Base-by-base conservation (phyloP, 2,888 invertebrate genomes). In the Linnaemya vulpina region DNA sequence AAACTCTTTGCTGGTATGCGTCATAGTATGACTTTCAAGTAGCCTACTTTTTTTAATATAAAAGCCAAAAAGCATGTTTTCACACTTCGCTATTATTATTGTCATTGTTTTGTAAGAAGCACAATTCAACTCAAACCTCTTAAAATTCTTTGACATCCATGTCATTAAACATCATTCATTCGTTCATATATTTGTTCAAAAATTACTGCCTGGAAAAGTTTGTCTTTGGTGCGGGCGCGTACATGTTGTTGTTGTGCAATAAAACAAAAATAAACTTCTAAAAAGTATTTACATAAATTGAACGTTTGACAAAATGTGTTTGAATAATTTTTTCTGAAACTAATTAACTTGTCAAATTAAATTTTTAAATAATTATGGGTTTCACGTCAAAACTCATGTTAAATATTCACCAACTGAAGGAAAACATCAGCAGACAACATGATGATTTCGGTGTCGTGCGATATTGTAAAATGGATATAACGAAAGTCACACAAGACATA, bases 261-360 rank as follows among this genome's bases (percentile, higher is more conserved):
- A 15, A 46, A 15, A 55, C 15, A 53, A 25, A 38, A 17, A 51
- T 7, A 40, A 51, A 40, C 35, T 51, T 53, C 8, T 25, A 49
- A 38, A 17, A 60, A 38, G 11, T 35, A 74, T 84, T 84, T 58
- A 68, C 81, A 84, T 79, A 74, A 70, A 74, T 75, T 75, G 20
- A 51, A 49, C 68, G 67, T 81, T 74, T 73, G 67, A 82, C 63
- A 77, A 65, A 71, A 40, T 74, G 58, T 70, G 25, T 63, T 65
- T 10, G 15, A n/a, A 55, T 53, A 46, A 17, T 35, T 38, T 63
- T 38, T 68, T 67, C 15, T 49, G n/a, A 53, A 75, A 67, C 25
- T 82, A 82, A 78, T 74, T 74, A 22, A 78, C 38, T 85, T 78
- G 71, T 60, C 70, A 78, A 75, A 51, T 71, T 75, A 71, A n/a